Conservation (phyloP, 2,113 vertebrate species). For the Chloroceryle aenea region DNA sequence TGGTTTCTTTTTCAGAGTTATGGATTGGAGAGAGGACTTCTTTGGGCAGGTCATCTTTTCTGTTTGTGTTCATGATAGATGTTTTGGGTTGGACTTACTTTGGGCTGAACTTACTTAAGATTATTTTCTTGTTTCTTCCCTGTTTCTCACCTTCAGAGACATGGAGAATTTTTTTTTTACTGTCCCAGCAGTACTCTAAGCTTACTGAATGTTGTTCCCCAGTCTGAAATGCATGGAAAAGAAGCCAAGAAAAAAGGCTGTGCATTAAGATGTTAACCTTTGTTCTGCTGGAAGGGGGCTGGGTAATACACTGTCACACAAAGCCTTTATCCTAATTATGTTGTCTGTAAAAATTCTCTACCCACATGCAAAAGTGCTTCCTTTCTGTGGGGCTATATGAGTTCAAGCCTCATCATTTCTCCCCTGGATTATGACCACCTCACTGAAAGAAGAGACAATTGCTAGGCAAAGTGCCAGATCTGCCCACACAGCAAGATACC, state of each 20-base stretch:
- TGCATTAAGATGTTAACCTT: constrained; percentile 24
- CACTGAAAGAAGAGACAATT: not conserved
- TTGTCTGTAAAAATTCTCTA: constrained; percentile 49
- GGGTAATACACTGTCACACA: not conserved
- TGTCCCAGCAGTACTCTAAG: not conserved
- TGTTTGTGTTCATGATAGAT: not conserved
- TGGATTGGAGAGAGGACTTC: not conserved
- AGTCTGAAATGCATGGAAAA: not conserved
- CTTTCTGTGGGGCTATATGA: not conserved
- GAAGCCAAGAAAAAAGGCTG: not conserved
- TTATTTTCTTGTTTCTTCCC: not conserved
- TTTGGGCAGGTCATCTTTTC: not conserved
- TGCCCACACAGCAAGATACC: not conserved
- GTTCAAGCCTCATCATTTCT: constrained; percentile 15
- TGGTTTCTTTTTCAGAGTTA: not conserved
- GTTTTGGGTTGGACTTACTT: not conserved
- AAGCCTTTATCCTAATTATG: constrained; percentile 18
- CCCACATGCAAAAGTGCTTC: constrained; percentile 26
- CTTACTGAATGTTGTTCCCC: not conserved
- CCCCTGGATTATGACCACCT: not conserved
- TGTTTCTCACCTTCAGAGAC: not conserved
- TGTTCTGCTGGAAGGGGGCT: not conserved
- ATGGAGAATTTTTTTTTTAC: not conserved
- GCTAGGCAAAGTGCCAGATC: constrained; percentile 18
- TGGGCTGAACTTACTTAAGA: not conserved